phyloP scores from a whole-genome alignment of 2,113 vertebrate genomes.

The Esox niger region DNA sequence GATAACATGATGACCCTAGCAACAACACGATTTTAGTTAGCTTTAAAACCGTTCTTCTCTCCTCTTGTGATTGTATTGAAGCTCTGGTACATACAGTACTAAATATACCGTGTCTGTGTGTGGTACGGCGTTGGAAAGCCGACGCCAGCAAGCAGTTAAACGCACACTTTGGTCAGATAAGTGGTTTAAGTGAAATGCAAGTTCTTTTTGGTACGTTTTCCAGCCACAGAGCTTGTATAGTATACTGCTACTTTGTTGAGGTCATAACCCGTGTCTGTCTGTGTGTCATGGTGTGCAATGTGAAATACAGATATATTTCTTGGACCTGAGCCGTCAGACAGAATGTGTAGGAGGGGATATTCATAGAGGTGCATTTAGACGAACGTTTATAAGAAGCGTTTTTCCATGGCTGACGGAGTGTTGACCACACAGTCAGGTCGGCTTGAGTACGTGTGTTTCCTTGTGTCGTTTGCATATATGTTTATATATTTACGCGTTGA shows the following conservation, averaged over 20 bases:
- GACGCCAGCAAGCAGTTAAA: not conserved
- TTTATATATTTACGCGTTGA: too few relatives aligned
- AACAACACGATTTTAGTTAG: slow-evolving; percentile 13
- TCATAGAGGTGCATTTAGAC: slow-evolving; percentile 74
- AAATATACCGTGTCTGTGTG: not conserved
- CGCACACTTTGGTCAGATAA: not conserved
- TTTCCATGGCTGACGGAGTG: slow-evolving; percentile 72
- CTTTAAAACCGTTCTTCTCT: slow-evolving; percentile 4
- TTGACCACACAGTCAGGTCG: slow-evolving; percentile 68
- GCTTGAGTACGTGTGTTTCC: slow-evolving; percentile 30
- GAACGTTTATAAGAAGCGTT: slow-evolving; percentile 76
- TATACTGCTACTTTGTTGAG: not conserved
- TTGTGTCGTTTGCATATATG: slow-evolving; percentile 18
- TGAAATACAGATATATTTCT: slow-evolving; percentile 67
- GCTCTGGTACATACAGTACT: too few relatives aligned
- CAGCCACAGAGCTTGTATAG: not conserved
- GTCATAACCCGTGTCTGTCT: not conserved
- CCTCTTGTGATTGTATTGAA: not conserved
- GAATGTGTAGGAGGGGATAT: slow-evolving; percentile 70
- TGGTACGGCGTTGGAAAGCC: not conserved
- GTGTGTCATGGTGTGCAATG: slow-evolving; percentile 27
- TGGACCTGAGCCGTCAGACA: slow-evolving; percentile 53
- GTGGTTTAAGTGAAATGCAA: slow-evolving; percentile 2
- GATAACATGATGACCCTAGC: not conserved
- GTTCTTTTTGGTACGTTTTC: not conserved